Evolutionary conservation across 2,888 invertebrate genomes (phyloP).

Genomic region (Stictocephala bisonia): DNA sequence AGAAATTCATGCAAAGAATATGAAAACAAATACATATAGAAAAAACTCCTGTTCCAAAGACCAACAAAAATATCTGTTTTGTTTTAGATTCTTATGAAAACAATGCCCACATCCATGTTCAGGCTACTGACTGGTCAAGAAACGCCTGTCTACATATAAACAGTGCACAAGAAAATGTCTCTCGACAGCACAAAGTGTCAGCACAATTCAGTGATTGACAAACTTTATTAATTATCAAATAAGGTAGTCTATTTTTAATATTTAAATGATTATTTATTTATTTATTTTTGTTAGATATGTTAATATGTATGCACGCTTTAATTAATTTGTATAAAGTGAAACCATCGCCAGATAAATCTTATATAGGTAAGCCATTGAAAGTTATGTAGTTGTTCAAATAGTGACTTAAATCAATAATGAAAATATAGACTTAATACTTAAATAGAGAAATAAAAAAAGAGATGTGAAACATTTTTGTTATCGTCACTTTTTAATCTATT

Average conservation of each 20-base stretch:
- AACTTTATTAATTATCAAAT: conserved; percentile 6
- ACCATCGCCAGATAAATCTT: conserved; percentile 22
- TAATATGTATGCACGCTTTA: conserved; percentile 32
- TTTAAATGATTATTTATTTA: conserved; percentile 22
- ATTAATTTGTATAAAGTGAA: conserved; percentile 14
- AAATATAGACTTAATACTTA: too few relatives aligned
- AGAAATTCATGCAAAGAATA: too few relatives aligned
- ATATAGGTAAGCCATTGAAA: conserved; percentile 16
- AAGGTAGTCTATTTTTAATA: conserved; percentile 34
- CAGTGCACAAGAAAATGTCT: conserved; percentile 40
- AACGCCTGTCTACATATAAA: conserved; percentile 97
- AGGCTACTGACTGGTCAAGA: conserved; percentile 98
- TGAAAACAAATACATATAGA: too few relatives aligned
- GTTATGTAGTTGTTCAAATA: conserved; percentile 25
- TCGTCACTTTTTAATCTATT: too few relatives aligned
- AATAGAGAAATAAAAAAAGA: background rate
- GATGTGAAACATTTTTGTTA: background rate
- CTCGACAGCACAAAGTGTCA: background rate
- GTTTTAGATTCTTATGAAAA: conserved; percentile 98
- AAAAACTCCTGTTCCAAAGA: too few relatives aligned
- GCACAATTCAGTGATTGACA: conserved; percentile 26
- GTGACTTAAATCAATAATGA: conserved; percentile 26
- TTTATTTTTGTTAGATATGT: conserved; percentile 31
- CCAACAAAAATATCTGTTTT: too few relatives aligned
- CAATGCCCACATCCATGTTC: conserved; percentile 99